Conservation (phyloP, 2,797 vertebrate genomes). For the Coreius guichenoti region DNA sequence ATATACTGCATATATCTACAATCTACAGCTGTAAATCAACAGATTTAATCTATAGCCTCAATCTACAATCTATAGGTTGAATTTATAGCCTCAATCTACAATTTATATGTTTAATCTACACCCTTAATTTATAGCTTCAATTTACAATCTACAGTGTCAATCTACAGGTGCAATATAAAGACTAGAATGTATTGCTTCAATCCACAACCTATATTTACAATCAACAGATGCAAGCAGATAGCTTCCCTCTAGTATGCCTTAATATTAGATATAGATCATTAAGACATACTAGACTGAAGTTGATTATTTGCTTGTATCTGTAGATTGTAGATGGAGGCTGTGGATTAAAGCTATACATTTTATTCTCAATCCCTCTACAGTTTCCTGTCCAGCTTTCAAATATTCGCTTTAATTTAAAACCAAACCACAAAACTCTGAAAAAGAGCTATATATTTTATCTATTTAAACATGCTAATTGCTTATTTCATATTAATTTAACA, state of each 20-base stretch:
- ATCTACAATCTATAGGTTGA: not conserved
- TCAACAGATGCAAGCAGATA: not conserved
- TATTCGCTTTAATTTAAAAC: not conserved
- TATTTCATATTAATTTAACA: constrained; percentile 38
- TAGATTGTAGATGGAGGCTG: not conserved
- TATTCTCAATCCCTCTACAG: not conserved
- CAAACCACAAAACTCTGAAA: not conserved
- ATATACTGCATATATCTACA: not conserved
- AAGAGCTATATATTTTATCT: not conserved
- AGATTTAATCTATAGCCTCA: not conserved
- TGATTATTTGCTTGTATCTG: not conserved
- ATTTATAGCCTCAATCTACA: not conserved
- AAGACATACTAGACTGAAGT: not conserved
- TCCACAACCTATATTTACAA: not conserved
- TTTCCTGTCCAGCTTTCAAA: not conserved
- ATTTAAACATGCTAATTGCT: constrained; percentile 14
- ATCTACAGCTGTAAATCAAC: not conserved
- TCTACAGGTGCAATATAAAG: not conserved
- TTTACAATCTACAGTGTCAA: not conserved
- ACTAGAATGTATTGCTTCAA: not conserved
- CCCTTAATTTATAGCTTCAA: not conserved
- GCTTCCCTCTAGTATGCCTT: not conserved
- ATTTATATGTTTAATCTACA: not conserved
- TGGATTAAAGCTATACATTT: not conserved
- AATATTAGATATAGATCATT: not conserved